These are phyloP conservation scores for Diogma glabrata DNA, from an alignment of 2,888 invertebrate genomes.

Conservation along the genomic window DNA sequence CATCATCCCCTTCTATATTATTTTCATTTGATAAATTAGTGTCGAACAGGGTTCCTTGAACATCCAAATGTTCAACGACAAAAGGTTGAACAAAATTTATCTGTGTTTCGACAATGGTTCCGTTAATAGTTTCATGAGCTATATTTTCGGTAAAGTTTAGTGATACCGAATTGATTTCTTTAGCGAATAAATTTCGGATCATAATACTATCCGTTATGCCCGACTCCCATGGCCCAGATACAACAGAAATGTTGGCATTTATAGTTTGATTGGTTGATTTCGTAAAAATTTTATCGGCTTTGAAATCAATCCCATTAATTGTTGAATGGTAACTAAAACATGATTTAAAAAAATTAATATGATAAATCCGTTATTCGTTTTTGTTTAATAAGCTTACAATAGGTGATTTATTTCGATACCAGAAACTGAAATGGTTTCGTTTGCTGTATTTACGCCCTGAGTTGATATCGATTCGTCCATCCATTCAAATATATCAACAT, in stretches of 20 bases:
- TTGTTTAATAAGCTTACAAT: too few species aligned
- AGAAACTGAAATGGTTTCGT: too few species aligned
- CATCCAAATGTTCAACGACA: background rate
- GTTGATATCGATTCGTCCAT: conserved; percentile 36
- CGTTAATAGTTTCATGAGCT: background rate
- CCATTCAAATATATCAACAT: conserved; percentile 39
- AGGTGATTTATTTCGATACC: too few species aligned
- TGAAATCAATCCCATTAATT: too few species aligned
- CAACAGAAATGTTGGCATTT: conserved; percentile 22
- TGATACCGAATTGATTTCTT: background rate
- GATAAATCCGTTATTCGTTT: too few species aligned
- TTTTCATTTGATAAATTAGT: background rate
- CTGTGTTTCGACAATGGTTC: background rate
- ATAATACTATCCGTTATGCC: background rate
- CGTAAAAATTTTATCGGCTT: conserved; percentile 24
- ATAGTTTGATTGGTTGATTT: conserved; percentile 25
- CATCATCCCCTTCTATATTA: too few species aligned
- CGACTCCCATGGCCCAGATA: background rate
- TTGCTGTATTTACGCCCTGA: too few species aligned
- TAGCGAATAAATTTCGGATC: background rate
- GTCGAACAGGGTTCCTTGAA: background rate
- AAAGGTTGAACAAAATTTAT: background rate
- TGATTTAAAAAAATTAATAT: too few species aligned
- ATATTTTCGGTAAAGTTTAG: background rate
- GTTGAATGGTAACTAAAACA: too few species aligned